A percentile compares a stretch with the other conserved stretches of the same genome.
Evolutionary conservation across 1,140 invertebrate species (phyloP).

Genomic region (Aporrectodea caliginosa): DNA sequence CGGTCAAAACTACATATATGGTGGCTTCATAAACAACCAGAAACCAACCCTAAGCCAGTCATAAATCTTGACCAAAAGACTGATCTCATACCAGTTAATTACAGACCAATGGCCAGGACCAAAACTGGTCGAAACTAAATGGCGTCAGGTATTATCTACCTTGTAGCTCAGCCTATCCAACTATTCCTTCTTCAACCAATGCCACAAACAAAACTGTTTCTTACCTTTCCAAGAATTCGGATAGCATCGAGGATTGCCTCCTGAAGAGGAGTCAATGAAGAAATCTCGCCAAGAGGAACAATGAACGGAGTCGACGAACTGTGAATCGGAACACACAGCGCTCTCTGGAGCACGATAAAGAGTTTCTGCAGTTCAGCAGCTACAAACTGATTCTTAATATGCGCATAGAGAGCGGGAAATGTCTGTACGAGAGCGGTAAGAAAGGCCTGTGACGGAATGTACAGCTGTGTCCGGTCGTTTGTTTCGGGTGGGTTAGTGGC

Average conservation of each 20-base stretch:
- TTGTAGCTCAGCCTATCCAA: no score
- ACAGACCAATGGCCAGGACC: no score
- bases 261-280: slow-evolving; percentile 74
- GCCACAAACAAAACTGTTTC: no score
- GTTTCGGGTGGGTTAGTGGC: slow-evolving; percentile 66
- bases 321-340: slow-evolving; percentile 75
- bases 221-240: slow-evolving; percentile 71
- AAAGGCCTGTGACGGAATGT: slow-evolving; percentile 85
- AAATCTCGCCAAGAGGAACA: slow-evolving; percentile 65
- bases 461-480: slow-evolving; percentile 61
- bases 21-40: no score
- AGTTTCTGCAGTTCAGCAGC: slow-evolving; percentile 73
- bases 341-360: slow-evolving; percentile 71
- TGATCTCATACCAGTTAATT: no score
- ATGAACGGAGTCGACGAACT: slow-evolving; percentile 77
- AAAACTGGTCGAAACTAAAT: no score
- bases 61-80: no score
- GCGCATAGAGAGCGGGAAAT: slow-evolving; percentile 86
- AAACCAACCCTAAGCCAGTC: no score
- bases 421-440: slow-evolving; percentile 88
- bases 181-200: no score
- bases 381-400: slow-evolving; percentile 74
- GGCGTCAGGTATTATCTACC: no score
- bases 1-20: no score
- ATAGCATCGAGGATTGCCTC: slow-evolving; percentile 75